Conservation (phyloP, 35 echinoderm and acorn worm genomes). For the Chiridota heheva region DNA sequence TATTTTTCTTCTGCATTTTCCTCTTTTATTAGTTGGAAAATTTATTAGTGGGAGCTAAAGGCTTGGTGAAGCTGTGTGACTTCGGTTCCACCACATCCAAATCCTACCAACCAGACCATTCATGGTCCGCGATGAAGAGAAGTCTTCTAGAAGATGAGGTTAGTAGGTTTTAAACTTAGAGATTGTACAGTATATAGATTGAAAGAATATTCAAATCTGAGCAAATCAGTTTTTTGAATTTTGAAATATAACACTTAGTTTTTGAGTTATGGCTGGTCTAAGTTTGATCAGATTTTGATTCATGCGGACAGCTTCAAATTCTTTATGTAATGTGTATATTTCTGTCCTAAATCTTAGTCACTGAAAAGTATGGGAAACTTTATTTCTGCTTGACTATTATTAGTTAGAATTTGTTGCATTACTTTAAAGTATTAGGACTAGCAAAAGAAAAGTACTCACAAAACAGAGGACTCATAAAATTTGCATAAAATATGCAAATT, state of each 20-base stretch:
- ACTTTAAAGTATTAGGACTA: neutral
- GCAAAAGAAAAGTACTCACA: too few species aligned
- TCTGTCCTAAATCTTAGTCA: neutral
- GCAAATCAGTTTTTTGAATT: neutral
- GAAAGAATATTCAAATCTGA: neutral
- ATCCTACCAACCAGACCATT: constrained; percentile 69
- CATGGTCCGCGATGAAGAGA: constrained; percentile 84
- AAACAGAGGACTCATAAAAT: too few species aligned
- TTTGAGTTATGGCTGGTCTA: too few species aligned
- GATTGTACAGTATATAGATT: neutral
- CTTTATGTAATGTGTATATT: neutral
- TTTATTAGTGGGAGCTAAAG: constrained; percentile 76
- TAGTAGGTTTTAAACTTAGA: neutral
- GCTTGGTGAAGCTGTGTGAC: constrained; percentile 84
- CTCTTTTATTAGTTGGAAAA: constrained; percentile 76
- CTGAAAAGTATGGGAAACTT: neutral
- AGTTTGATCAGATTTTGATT: too few species aligned
- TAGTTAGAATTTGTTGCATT: too few species aligned
- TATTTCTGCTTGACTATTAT: neutral
- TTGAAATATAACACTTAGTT: too few species aligned
- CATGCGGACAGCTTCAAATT: neutral
- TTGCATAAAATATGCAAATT: too few species aligned
- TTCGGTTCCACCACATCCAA: constrained; percentile 84
- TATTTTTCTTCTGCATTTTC: neutral
- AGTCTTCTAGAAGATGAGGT: constrained; percentile 96